Percentiles rank a stretch among this genome's conserved stretches.
phyloP scores from a whole-genome alignment of 2,888 invertebrate genomes.

The Hypolimnas misippus region DNA sequence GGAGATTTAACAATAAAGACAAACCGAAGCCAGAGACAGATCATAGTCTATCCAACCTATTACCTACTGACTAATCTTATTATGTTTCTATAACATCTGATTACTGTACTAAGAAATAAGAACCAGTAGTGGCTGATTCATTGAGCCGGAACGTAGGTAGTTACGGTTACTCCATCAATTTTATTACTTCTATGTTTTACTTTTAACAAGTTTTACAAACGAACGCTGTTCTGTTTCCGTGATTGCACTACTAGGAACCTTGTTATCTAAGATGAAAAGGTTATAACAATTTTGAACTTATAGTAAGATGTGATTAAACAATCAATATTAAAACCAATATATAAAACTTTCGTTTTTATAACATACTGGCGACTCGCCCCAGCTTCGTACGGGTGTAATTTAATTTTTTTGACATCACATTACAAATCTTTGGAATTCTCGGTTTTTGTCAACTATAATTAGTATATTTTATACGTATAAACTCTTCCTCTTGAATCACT shows the following conservation, averaged over 20 bases:
- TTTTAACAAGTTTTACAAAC: constrained; percentile 8
- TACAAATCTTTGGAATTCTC: too few species aligned
- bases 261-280: background rate
- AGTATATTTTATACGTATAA: too few species aligned
- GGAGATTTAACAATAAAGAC: too few species aligned
- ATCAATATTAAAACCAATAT: background rate
- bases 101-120: constrained; percentile 21
- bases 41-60: background rate
- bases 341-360: background rate
- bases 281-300: background rate
- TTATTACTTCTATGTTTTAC: constrained; percentile 9
- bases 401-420: too few species aligned
- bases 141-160: constrained; percentile 57
- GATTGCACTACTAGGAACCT: background rate
- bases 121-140: constrained; percentile 53
- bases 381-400: too few species aligned
- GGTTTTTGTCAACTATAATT: too few species aligned
- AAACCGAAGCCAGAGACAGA: too few species aligned
- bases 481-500: too few species aligned
- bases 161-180: constrained; percentile 20
- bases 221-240: background rate
- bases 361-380: too few species aligned
- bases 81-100: constrained; percentile 4
- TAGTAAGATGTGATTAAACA: background rate
- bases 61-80: background rate